These are phyloP conservation scores for Galaxias olidus DNA, from an alignment of 2,797 vertebrate genomes.

Conservation along the genomic window DNA sequence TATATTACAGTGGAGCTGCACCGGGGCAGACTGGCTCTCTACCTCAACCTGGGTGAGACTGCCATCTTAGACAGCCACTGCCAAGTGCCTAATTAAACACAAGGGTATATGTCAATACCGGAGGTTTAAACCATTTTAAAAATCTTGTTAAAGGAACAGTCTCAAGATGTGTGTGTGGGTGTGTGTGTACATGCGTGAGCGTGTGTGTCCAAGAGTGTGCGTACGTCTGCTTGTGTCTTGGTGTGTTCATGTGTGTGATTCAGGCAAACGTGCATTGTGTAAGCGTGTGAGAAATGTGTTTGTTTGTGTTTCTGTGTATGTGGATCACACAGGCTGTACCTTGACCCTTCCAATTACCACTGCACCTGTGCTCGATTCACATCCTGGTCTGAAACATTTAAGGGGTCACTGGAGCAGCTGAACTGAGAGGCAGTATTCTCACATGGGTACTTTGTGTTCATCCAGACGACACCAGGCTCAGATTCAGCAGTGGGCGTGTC, in stretches of 20 bases:
- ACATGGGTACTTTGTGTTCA: background rate
- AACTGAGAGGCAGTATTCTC: background rate
- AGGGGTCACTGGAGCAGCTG: background rate
- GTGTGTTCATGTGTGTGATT: background rate
- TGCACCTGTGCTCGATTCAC: conserved; percentile 11
- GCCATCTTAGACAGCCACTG: no score
- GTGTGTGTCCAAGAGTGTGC: background rate
- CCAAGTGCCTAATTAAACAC: no score
- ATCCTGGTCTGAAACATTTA: conserved; percentile 13
- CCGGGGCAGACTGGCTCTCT: conserved; percentile 84
- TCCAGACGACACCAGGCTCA: conserved; percentile 85
- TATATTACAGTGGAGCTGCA: conserved; percentile 94
- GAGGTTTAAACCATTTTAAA: no score
- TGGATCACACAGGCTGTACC: background rate
- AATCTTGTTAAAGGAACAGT: no score
- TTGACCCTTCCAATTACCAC: conserved; percentile 9
- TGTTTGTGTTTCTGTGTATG: background rate
- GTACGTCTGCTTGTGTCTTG: background rate
- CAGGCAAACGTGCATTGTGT: background rate
- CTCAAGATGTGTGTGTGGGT: background rate
- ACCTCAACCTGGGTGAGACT: conserved; percentile 87
- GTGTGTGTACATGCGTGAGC: background rate
- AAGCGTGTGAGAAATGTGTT: background rate
- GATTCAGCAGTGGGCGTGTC: conserved; percentile 78
- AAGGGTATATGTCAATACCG: no score